A percentile compares a stretch with the other conserved stretches of the same genome.
phyloP scores from a whole-genome alignment of 2,797 vertebrate species.

The Syngnathus acus region DNA sequence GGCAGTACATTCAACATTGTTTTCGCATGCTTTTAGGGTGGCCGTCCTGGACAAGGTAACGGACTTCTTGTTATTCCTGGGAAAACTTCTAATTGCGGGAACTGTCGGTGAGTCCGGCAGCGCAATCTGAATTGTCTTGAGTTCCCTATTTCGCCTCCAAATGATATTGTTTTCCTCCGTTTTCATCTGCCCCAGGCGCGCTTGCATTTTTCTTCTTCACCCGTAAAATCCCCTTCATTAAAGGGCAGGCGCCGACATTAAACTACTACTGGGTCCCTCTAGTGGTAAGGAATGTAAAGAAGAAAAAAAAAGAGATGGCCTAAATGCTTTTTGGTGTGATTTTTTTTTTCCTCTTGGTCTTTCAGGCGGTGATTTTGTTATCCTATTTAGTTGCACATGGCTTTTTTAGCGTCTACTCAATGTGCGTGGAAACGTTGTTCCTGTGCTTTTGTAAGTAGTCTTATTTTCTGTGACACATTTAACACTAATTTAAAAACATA shows the following conservation, averaged over 20 bases:
- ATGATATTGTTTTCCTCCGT: background rate
- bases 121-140: background rate
- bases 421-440: constrained; percentile 96
- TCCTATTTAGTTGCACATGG: constrained; percentile 90
- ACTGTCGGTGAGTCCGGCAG: constrained; percentile 81
- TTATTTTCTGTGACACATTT: background rate
- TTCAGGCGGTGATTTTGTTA: constrained; percentile 85
- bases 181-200: constrained; percentile 67
- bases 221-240: constrained; percentile 74
- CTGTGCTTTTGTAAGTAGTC: constrained; percentile 96
- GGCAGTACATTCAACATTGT: too few species aligned
- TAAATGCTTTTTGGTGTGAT: background rate
- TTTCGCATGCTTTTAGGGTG: constrained; percentile 66
- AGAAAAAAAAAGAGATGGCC: background rate
- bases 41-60: constrained; percentile 91
- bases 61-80: constrained; percentile 87
- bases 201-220: constrained; percentile 93
- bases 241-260: constrained; percentile 77
- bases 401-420: constrained; percentile 94
- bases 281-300: constrained; percentile 77
- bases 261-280: constrained; percentile 95
- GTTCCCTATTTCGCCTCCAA: background rate
- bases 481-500: too few species aligned
- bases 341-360: constrained; percentile 13
- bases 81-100: constrained; percentile 88